Base-by-base conservation (phyloP, 2,888 invertebrate genomes). In the Troides oblongomaculatus region DNA sequence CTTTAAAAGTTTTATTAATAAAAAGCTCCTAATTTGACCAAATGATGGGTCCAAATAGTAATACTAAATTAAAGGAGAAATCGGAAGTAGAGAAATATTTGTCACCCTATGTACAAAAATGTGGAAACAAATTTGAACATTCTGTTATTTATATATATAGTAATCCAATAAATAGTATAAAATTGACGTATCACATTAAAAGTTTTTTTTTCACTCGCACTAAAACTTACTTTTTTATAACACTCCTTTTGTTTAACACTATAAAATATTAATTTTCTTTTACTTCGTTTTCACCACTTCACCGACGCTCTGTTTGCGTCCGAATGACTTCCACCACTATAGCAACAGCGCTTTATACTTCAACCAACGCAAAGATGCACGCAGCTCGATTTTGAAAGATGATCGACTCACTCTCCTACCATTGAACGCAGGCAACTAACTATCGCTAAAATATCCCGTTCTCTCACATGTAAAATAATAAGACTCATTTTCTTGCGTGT, bases 341-440 rank as follows among this genome's bases (percentile, higher is more conserved):
- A 83, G 84, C 87, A 79, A 78, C 88, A 77, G 81, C 83, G 85
- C 87, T 92, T 92, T 92, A 92, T 92, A 92, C 88, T 86, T 91
- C 87, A 85, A 89, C 86, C 88, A 84, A 83, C 80, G 81, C 82
- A 90, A 92, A 92, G 91, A 89, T 85, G 90, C 85, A 87, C 81
- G 86, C 86, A 75, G 81, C 75, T 78, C 77, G 92, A 89, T 92
- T 92, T 92, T 91, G 92, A 90, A 92, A 92, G 92, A 90, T 87
- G 82, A 79, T 82, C 80, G 81, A 81, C 82, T 78, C 82, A 80
- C 82, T 78, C 90, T 81, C 80, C 77, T 92, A 92, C 92, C 86
- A 90, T 80, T 74, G 73, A 71, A 84, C 77, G 65, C 71, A 69
- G 73, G 50, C 73, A 74, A 72, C 63, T 61, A 69, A 70, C 71